Evolutionary conservation across 2,113 vertebrate genomes (phyloP), one percentile per base, ranked within the genome.

Genomic region (Parotia lawesii): DNA sequence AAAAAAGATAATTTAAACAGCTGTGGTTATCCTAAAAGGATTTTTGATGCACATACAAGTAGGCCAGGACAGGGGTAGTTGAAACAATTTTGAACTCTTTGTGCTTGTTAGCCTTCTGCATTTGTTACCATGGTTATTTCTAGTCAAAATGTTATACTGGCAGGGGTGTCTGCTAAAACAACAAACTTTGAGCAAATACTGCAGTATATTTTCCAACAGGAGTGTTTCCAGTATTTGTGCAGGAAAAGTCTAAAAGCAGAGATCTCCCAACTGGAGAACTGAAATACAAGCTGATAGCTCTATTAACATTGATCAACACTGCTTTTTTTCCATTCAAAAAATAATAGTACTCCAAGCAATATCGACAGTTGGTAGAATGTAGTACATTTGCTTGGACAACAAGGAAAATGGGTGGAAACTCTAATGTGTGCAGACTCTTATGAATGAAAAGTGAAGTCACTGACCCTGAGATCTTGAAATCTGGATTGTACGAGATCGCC

Each of bases 111-210:
- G 50, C 54, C 42, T 87, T 85, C 50, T 94, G 77, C 6, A 0
- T 89, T 91, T 84, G 91, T 95, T 89, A 58, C 91, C 58, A 92
- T 90, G 71, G 94, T 73, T 94, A 85, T 91, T 89, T 95, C 51
- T 45, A 69, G 94, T 83, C 71, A 85, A 95, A 94, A 95, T 37
- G 85, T 87, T 91, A 85, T 10, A 91, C 70, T 93, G 90, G 61
- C 11, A 3, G 48, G 62, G 45, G 35, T 73, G 45, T 72, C 87
- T 93, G 64, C 90, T 90, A 64, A 83, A 93, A 85, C 74, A 95
- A 93, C 81, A 91, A 93, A 94, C 82, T 87, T 79, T 6, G n/a
- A 54, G n/a, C 74, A 93, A 91, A 78, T 78, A 79, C 16, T 72
- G 38, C 33, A 16, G 40, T 76, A 6, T 50, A 44, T 91, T 94